These are phyloP conservation scores for Triplophysa bombifrons DNA, from an alignment of 2,797 vertebrate species.

Conservation along the genomic window DNA sequence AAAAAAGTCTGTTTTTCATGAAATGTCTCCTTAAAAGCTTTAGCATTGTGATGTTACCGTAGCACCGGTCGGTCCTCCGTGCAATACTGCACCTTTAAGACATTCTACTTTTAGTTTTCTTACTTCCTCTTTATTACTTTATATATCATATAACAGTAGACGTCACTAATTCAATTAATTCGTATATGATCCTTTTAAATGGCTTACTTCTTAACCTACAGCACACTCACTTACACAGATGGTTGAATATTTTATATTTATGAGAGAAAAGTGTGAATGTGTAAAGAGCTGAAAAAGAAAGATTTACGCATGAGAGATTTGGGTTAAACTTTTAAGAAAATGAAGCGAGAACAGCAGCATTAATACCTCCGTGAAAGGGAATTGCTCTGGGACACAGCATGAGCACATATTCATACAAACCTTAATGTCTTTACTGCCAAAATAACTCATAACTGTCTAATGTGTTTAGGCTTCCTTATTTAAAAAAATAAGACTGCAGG, in stretches of 20 bases:
- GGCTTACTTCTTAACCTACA: not conserved
- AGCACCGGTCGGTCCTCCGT: no score
- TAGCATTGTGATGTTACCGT: no score
- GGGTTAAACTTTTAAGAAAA: not conserved
- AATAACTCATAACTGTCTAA: slow-evolving; percentile 1
- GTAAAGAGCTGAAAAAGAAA: not conserved
- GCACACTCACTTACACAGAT: not conserved
- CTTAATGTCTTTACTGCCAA: not conserved
- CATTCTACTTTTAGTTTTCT: no score
- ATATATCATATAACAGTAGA: no score
- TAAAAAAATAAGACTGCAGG: not conserved
- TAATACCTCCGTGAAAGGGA: not conserved
- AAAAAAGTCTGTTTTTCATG: no score
- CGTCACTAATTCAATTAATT: no score
- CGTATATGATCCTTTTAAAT: no score
- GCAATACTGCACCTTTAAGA: not conserved
- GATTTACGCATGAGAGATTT: not conserved
- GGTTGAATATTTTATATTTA: not conserved
- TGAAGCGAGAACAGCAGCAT: not conserved
- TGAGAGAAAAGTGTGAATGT: not conserved
- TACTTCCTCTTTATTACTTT: no score
- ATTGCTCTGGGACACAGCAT: not conserved
- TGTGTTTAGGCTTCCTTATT: not conserved
- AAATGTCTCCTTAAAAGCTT: no score
- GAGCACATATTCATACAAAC: not conserved